Evolutionary conservation across 2,888 invertebrate genomes (phyloP), one percentile per base, ranked within the genome.

Genomic region (Meteorus colon): DNA sequence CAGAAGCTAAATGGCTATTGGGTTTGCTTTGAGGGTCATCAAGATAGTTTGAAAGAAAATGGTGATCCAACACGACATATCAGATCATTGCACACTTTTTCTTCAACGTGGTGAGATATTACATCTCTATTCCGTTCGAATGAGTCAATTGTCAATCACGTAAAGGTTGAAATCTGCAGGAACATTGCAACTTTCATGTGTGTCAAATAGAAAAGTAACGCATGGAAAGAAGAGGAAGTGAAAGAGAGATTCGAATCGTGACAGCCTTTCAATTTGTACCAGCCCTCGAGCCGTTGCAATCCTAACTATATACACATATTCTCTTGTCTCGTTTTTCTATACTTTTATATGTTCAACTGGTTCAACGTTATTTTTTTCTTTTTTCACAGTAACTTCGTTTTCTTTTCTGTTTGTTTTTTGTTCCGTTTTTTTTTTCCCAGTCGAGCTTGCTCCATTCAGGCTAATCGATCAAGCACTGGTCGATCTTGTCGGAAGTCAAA

Each of bases 251-350:
- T 55, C 19, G 10, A 55, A 19, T 55, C 24, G 55, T 19, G 19
- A 5, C 55, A 55, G 24, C 6, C 55, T 55, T 55, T 55, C 55
- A 55, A 55, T 55, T 55, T 19, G 55, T 24, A 55, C 55, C 55
- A 19, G 8, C 19, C 55, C 24, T 55, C 19, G 19, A 55, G n/a
- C 55, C 55, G n/a, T 55, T 55, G 55, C 55, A 19, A 48, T 5
- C 55, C 55, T 55, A n/a, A 55, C 55, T 55, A 24, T 24, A n/a
- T 55, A 55, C 55, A 55, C 19, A 19, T 41, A 0, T 55, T 6
- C 10, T 8, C 19, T 19, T 19, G 6, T 55, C 8, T 55, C 10
- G 34, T 55, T 55, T 55, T 55, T 19, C n/a, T 55, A 19, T 24
- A 55, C 24, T 19, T 55, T 10, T 55, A 55, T 55, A 24, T 55